A percentile compares a stretch with the other conserved stretches of the same genome.
Evolutionary conservation across 2,113 vertebrate genomes (phyloP).

Genomic region (Drymodes brunneopygia): DNA sequence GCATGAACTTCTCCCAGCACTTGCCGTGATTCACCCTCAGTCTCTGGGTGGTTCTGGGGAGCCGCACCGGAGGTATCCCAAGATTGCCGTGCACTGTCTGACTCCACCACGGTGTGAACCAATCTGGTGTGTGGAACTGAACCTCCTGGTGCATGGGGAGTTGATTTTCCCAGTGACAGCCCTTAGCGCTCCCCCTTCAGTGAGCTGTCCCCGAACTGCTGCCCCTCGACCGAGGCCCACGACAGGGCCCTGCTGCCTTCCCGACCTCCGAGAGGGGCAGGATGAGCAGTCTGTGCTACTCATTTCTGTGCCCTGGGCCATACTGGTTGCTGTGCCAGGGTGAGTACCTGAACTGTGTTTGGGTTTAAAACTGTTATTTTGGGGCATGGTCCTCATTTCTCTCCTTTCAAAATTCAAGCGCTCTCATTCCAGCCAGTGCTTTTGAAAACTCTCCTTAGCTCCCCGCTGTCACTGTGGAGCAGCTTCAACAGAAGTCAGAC

Average conservation of each 20-base stretch:
- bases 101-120: neutral
- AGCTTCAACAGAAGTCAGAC: neutral
- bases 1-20: fast-evolving
- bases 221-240: neutral
- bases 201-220: neutral
- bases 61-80: neutral
- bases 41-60: neutral
- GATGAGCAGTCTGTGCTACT: neutral
- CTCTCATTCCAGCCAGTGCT: neutral
- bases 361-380: neutral
- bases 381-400: neutral
- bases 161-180: neutral
- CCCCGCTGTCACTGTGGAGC: fast-evolving
- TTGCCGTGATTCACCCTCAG: fast-evolving
- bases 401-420: neutral
- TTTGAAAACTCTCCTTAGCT: neutral
- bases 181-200: neutral
- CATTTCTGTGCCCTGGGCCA: neutral
- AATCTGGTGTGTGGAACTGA: neutral
- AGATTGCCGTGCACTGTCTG: neutral
- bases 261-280: fast-evolving
- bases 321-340: neutral
- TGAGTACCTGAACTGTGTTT: neutral
- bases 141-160: neutral
- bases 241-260: neutral